These are phyloP conservation scores for Chymomyza amoena DNA, from an alignment of 2,888 invertebrate genomes.

Conservation along the genomic window DNA sequence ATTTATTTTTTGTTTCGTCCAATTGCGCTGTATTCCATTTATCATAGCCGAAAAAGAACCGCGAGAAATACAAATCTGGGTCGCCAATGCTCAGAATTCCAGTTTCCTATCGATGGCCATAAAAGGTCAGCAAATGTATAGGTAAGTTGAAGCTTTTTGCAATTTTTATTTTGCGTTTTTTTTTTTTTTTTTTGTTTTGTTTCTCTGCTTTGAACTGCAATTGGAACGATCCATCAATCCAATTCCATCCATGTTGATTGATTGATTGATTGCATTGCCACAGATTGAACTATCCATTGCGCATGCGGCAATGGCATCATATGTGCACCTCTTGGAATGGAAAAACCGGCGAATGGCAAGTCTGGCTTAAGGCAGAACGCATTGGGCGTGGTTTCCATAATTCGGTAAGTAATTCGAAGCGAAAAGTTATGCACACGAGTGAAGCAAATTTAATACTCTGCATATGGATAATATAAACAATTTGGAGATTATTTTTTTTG, in stretches of 20 bases:
- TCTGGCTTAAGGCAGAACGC: slow-evolving; percentile 91
- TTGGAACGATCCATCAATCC: slow-evolving; percentile 9
- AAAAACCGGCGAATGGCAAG: slow-evolving; percentile 93
- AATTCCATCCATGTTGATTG: slow-evolving; percentile 1
- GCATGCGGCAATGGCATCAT: slow-evolving; percentile 89
- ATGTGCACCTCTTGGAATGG: slow-evolving; percentile 94
- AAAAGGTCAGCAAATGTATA: slow-evolving; percentile 89
- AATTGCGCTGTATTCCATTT: slow-evolving; percentile 30
- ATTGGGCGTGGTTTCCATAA: slow-evolving; percentile 93
- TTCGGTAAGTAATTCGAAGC: slow-evolving; percentile 82
- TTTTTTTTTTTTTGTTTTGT: not conserved
- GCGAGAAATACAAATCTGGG: slow-evolving; percentile 87
- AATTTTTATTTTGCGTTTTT: not conserved
- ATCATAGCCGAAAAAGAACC: slow-evolving; percentile 85
- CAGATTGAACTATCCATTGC: slow-evolving; percentile 85
- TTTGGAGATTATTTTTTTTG: too few species aligned
- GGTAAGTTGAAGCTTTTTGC: slow-evolving; percentile 78
- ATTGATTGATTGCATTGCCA: not conserved
- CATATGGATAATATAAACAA: not conserved
- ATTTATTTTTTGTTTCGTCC: slow-evolving; percentile 7
- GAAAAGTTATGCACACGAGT: not conserved
- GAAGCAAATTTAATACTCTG: slow-evolving; percentile 22
- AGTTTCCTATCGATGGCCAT: slow-evolving; percentile 91
- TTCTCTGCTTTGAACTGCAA: not conserved
- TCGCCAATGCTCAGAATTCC: slow-evolving; percentile 88